Percentiles rank a stretch among this genome's conserved stretches.
phyloP scores from a whole-genome alignment of 1,140 invertebrate genomes.

The Trialeurodes vaporariorum region DNA sequence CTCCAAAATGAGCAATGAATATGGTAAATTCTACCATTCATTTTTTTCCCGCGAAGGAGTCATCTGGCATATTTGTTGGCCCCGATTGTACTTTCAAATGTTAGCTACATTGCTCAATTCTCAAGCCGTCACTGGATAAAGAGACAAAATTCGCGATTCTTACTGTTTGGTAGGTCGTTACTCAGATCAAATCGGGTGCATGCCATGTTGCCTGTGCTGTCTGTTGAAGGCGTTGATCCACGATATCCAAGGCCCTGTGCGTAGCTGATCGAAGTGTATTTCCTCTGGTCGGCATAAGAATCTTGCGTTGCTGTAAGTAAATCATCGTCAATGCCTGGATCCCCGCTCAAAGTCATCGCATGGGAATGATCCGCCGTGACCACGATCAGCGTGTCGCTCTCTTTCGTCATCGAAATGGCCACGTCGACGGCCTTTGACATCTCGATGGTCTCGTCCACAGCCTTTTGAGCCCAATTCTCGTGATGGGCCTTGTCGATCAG shows the following conservation, averaged over 20 bases:
- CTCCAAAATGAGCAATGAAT: too few species aligned
- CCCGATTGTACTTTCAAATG: too few species aligned
- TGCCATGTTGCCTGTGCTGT: background rate
- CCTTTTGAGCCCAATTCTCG: conserved; percentile 45
- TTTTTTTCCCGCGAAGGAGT: too few species aligned
- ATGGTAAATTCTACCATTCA: too few species aligned
- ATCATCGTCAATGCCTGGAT: conserved; percentile 52
- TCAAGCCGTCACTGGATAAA: too few species aligned
- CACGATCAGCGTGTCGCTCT: conserved; percentile 47
- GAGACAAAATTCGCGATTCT: too few species aligned
- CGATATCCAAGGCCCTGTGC: conserved; percentile 58
- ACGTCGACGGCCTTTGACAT: conserved; percentile 48
- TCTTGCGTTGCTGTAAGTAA: conserved; percentile 41
- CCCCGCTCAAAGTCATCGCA: conserved; percentile 48
- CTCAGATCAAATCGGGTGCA: background rate
- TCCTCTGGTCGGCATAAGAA: conserved; percentile 43
- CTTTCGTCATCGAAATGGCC: conserved; percentile 13
- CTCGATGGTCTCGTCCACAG: conserved; percentile 54
- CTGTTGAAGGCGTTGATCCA: conserved; percentile 30
- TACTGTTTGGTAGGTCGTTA: too few species aligned
- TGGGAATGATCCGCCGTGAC: conserved; percentile 55
- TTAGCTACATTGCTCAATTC: too few species aligned
- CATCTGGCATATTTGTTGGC: too few species aligned
- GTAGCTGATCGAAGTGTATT: conserved; percentile 60
- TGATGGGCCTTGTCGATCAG: conserved; percentile 55